A percentile compares a stretch with the other conserved stretches of the same genome.
These are phyloP conservation scores for Dallia pectoralis DNA, from an alignment of 2,797 vertebrate species.

Conservation along the genomic window DNA sequence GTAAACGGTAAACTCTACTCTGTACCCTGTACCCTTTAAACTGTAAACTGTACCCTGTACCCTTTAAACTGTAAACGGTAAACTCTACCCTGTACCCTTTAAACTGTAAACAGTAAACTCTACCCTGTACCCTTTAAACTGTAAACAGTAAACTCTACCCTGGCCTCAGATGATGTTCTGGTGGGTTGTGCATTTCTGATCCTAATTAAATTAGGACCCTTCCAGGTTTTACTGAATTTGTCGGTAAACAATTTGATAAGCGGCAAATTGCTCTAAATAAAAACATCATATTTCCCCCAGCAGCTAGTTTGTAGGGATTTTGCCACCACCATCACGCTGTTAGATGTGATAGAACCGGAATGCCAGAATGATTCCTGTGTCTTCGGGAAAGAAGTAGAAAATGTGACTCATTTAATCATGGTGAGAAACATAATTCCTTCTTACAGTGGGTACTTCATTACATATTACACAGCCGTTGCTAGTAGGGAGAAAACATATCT, in stretches of 20 bases:
- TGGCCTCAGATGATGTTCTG: slow-evolving; percentile 34
- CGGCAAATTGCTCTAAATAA: slow-evolving; percentile 52
- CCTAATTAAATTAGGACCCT: slow-evolving; percentile 50
- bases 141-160: slow-evolving; percentile 41
- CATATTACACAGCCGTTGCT: background rate
- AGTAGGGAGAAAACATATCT: background rate
- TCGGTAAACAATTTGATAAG: slow-evolving; percentile 57
- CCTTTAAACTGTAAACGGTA: too few species aligned
- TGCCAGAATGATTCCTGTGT: slow-evolving; percentile 42
- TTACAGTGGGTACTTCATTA: background rate
- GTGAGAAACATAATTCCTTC: slow-evolving; percentile 23
- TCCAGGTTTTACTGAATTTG: slow-evolving; percentile 50
- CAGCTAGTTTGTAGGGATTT: slow-evolving; percentile 37
- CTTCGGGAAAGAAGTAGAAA: slow-evolving; percentile 42
- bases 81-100: too few species aligned
- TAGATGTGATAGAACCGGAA: slow-evolving; percentile 52
- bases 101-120: too few species aligned
- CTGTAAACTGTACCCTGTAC: too few species aligned
- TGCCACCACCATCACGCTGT: slow-evolving; percentile 46
- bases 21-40: too few species aligned
- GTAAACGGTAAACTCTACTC: too few species aligned
- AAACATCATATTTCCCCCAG: slow-evolving; percentile 50
- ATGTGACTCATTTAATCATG: slow-evolving; percentile 33
- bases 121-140: too few species aligned
- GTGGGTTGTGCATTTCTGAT: slow-evolving; percentile 26